A percentile compares a stretch with the other conserved stretches of the same genome.
Conservation (phyloP, 2,797 vertebrate species). For the Thripadectes ignobilis region DNA sequence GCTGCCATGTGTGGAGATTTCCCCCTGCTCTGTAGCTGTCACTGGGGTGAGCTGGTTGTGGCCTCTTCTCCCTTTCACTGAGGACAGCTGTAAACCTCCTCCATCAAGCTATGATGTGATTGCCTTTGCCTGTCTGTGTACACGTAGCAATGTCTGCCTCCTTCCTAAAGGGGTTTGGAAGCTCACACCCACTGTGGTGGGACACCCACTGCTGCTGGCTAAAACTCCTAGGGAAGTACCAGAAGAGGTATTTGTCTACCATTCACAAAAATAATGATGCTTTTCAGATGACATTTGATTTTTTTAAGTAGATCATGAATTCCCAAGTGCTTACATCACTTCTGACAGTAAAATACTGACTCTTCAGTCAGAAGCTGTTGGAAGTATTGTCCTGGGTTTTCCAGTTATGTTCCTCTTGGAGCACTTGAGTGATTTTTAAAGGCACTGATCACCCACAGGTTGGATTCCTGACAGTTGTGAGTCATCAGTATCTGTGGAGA, state of each 20-base stretch:
- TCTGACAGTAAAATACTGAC: neutral
- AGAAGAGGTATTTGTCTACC: neutral
- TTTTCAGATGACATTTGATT: neutral
- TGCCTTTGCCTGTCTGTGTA: neutral
- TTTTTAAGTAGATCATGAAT: neutral
- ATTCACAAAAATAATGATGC: neutral
- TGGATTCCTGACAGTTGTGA: neutral
- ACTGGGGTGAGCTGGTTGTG: neutral
- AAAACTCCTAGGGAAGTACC: neutral
- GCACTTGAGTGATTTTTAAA: neutral
- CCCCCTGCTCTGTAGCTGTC: slow-evolving; percentile 1
- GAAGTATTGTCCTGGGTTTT: neutral
- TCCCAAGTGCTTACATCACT: neutral
- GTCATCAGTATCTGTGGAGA: neutral
- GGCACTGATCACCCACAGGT: neutral
- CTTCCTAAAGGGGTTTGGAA: neutral
- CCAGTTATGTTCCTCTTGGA: neutral
- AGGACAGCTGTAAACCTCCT: slow-evolving; percentile 44
- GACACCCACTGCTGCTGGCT: neutral
- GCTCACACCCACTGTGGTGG: neutral
- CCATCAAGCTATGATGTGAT: neutral
- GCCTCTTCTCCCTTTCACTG: slow-evolving; percentile 9
- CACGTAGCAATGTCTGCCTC: neutral
- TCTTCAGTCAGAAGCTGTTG: neutral
- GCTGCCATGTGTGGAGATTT: neutral